Base-by-base conservation (phyloP, 2,888 invertebrate genomes). In the Ligdia adustata region DNA sequence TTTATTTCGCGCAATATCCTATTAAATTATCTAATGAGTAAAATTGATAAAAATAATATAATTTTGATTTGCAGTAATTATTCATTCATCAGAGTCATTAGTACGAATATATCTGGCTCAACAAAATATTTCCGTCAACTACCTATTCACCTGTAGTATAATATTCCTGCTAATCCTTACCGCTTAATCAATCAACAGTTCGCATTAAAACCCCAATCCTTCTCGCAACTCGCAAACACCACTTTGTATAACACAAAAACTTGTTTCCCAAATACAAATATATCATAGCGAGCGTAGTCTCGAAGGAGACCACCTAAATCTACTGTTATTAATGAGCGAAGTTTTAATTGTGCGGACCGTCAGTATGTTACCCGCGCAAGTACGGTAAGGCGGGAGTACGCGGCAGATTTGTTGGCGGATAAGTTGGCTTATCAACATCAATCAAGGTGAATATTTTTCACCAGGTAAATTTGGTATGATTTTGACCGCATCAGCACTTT, bases 251-350 rank as follows among this genome's bases (percentile, higher is more conserved):
- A 60, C 52, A 57, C 60, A 62, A 64, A 63, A 63, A 64, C 57
- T 63, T 64, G 52, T 60, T 55, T 52, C 34, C 44, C 22, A 46
- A 64, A 61, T 58, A 58, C 64, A 62, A 55, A 64, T 64, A 65
- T 58, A 64, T 65, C 64, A 62, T 60, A 55, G 40, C 44, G 35
- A 45, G 49, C 43, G 45, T 29, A 47, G 40, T 50, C 61, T 47
- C 54, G 37, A 29, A 44, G 58, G 69, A 69, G 68, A 57, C 69
- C 66, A 71, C 78, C 77, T 70, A 72, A 74, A 79, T 78, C 77
- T 73, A 66, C 53, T 66, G 72, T 79, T 82, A 82, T 80, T 79
- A 82, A 82, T 79, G 79, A 78, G 74, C 55, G 69, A 82, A 82
- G 79, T 82, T 82, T 79, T 82, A 80, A 82, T 80, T 82, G 79